Evolutionary conservation across 2,797 vertebrate genomes (phyloP), one percentile per base, ranked within the genome.

Genomic region (Typhlichthys eigenmanni): DNA sequence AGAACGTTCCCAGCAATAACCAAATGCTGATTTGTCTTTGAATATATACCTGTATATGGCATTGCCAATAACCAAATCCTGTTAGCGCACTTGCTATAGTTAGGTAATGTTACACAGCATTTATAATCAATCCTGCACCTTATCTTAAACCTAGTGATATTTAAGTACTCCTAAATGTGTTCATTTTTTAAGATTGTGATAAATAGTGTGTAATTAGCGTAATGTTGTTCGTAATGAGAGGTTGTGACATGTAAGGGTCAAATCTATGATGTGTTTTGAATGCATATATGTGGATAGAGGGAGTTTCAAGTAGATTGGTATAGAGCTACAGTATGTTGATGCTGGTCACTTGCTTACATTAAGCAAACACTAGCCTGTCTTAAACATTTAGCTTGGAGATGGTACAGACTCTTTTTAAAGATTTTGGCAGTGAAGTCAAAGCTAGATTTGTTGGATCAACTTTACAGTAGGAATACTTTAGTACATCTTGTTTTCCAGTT

Each of bases 51-150:
- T 79, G 78, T 88, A 68, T 87, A 86, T 74, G 85, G 72, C 80
- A 66, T 88, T 67, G 84, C 83, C 89, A 88, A 83, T 92, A 92
- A 92, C 90, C 89, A 91, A 92, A 92, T 88, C 87, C 83, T 89
- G 80, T 90, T 81, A 84, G 85, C 88, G 88, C 82, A 82, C 79
- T 64, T 81, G 79, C 78, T 88, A 77, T 85, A 84, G 78, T 74
- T 85, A 83, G 79, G 72, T 78, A 85, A 82, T 72, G 79, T 87
- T 87, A 88, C 78, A 81, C 71, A 85, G 85, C 83, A 80, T 92
- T 91, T 91, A 87, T 90, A 89, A 88, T 89, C 83, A 66, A 82
- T 78, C 85, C 84, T 84, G 91, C 91, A 91, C 91, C 89, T 92
- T 91, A 91, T 84, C 88, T 88, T 89, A 88, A 86, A 83, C 82